phyloP scores from a whole-genome alignment of 2,888 invertebrate species.

The Tenthredo amoena region DNA sequence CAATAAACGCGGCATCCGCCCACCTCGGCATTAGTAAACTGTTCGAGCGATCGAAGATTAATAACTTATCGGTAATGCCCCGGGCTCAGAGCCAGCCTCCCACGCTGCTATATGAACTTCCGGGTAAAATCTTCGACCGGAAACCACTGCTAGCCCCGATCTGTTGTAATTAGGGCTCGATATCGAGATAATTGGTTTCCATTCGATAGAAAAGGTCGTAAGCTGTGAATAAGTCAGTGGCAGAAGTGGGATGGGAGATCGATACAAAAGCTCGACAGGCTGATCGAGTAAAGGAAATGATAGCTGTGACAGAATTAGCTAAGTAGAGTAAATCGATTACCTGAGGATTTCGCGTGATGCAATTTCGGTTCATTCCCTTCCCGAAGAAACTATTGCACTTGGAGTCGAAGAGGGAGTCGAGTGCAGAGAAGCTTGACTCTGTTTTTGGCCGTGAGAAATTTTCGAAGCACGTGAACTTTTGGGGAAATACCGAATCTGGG shows the following conservation, averaged over 20 bases:
- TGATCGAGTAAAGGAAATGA: neutral
- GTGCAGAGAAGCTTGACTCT: neutral
- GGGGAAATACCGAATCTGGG: neutral
- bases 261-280: neutral
- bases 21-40: neutral
- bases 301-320: neutral
- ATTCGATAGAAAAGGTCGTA: neutral
- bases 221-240: neutral
- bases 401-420: neutral
- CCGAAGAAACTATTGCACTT: neutral
- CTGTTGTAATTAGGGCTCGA: neutral
- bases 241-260: neutral
- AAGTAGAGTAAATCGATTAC: neutral
- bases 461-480: neutral
- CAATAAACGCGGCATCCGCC: slow-evolving; percentile 18
- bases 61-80: slow-evolving; percentile 10
- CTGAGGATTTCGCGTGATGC: neutral
- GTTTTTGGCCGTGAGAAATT: neutral
- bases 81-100: neutral
- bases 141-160: neutral
- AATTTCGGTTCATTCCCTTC: neutral
- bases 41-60: slow-evolving; percentile 7
- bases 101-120: neutral
- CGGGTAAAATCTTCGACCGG: neutral
- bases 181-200: neutral